Evolutionary conservation across 2,888 invertebrate species (phyloP).

Genomic region (Aradus depressus): DNA sequence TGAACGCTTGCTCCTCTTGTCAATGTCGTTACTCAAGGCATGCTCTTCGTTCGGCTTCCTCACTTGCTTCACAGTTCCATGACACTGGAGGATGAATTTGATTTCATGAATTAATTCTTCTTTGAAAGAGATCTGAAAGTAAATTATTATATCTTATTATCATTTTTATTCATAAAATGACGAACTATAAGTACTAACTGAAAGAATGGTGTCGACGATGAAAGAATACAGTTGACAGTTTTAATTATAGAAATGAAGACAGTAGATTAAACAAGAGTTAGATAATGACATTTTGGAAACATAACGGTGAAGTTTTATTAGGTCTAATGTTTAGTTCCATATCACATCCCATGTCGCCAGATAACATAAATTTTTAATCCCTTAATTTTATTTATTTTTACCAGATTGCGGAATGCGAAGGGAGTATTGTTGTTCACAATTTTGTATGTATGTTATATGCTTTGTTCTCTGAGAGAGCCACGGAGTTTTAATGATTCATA

Average conservation of each 20-base stretch:
- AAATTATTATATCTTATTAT: constrained; percentile 7
- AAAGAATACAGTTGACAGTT: too few species aligned
- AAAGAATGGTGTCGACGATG: too few species aligned
- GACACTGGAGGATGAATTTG: constrained; percentile 57
- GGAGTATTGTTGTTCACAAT: too few species aligned
- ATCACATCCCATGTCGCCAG: not conserved
- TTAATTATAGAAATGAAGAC: not conserved
- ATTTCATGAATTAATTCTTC: constrained; percentile 58
- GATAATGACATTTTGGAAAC: not conserved
- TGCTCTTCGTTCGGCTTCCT: constrained; percentile 32
- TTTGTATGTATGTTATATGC: too few species aligned
- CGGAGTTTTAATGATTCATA: too few species aligned
- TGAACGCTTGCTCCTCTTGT: constrained; percentile 4
- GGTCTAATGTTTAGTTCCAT: too few species aligned
- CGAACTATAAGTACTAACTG: too few species aligned
- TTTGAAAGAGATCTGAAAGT: constrained; percentile 48
- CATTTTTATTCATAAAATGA: not conserved
- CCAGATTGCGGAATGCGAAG: too few species aligned
- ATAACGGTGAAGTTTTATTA: not conserved
- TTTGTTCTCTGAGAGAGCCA: too few species aligned
- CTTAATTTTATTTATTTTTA: too few species aligned
- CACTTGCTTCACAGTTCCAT: constrained; percentile 56
- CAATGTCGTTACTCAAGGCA: constrained; percentile 15
- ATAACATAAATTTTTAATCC: too few species aligned
- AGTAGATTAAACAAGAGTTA: not conserved